These are phyloP conservation scores for Troides oblongomaculatus DNA, from an alignment of 2,888 invertebrate species.

Conservation along the genomic window DNA sequence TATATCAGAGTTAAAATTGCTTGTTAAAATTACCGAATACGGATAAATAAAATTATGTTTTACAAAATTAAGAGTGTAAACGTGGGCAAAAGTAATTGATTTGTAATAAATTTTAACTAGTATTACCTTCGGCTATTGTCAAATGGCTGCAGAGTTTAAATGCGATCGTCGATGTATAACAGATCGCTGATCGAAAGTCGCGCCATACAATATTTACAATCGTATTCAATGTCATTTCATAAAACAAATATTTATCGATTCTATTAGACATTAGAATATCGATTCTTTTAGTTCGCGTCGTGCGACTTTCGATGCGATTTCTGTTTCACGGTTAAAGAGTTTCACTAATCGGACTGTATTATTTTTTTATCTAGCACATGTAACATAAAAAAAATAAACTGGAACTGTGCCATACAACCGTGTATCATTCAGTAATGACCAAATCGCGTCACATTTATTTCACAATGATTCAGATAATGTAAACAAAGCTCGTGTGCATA, in stretches of 20 bases:
- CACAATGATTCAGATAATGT: no score
- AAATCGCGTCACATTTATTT: no score
- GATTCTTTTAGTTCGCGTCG: conserved; percentile 3
- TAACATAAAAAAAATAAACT: conserved; percentile 77
- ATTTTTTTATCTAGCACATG: conserved; percentile 79
- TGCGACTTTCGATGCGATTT: conserved; percentile 21
- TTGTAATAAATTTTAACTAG: conserved; percentile 47
- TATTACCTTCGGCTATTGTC: conserved; percentile 41
- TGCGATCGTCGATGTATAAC: conserved; percentile 7
- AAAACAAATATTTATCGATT: conserved; percentile 9
- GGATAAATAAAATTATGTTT: conserved; percentile 51
- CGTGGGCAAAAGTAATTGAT: conserved; percentile 44
- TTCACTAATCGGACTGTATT: conserved; percentile 77
- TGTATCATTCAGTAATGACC: neutral
- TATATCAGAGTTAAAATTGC: conserved; percentile 59
- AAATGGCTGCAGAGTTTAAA: conserved; percentile 24
- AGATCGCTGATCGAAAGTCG: conserved; percentile 17
- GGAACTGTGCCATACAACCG: conserved; percentile 74
- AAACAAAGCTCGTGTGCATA: no score
- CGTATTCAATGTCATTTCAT: neutral
- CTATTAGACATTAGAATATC: conserved; percentile 11
- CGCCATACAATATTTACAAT: conserved; percentile 3
- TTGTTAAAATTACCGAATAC: conserved; percentile 69
- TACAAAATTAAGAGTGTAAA: conserved; percentile 62
- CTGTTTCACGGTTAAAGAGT: conserved; percentile 55